Base-by-base conservation (phyloP, 2,113 vertebrate genomes). In the Tragulus kanchil region DNA sequence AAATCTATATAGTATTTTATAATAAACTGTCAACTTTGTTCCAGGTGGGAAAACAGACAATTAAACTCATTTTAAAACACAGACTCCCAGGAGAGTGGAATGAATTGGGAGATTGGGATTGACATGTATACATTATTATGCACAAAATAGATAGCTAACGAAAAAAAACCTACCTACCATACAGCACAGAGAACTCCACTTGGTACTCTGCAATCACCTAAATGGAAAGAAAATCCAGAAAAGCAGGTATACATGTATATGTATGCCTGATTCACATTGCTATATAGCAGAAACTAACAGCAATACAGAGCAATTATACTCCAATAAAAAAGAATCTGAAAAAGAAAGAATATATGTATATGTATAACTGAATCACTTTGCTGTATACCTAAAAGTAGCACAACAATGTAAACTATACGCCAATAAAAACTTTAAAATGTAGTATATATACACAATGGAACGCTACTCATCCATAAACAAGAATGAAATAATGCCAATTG, bases 51-150 rank as follows among this genome's bases (percentile, higher is more conserved):
- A 86, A 96, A 95, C 9, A 94, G 54, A 85, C 59, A 90, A 90
- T 36, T 92, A 87, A 86, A 3, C 31, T 97, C 45, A 92, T 81
- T 93, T 96, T 62, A 90, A 93, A 95, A 69, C 58, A 48, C 13
- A 52, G 73, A 48, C 42, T 48, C 25, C 71, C 6, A 73, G 42
- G 19, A 45, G 19, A 9, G 36, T 45, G 21, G 36, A 11, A 5
- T 73, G 21, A 73, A 45, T 45, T 73, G 21, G 69, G 69, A 45
- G 69, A 13, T 45, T 45, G 36, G 5, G 10, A 73, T 0, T 45
- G 69, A 73, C 69, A 73, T 45, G 11, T 71, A 45, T 13, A 71
- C 36, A 71, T 3, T 71, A 45, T 71, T 45, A 23, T 45, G 5
- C 23, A 71, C 45, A 71, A 71, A 45, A 45, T 6, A 71, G 36